Percentiles rank a stretch among this genome's conserved stretches.
Evolutionary conservation across 2,888 invertebrate genomes (phyloP).

Genomic region (Drosophila barbarae): DNA sequence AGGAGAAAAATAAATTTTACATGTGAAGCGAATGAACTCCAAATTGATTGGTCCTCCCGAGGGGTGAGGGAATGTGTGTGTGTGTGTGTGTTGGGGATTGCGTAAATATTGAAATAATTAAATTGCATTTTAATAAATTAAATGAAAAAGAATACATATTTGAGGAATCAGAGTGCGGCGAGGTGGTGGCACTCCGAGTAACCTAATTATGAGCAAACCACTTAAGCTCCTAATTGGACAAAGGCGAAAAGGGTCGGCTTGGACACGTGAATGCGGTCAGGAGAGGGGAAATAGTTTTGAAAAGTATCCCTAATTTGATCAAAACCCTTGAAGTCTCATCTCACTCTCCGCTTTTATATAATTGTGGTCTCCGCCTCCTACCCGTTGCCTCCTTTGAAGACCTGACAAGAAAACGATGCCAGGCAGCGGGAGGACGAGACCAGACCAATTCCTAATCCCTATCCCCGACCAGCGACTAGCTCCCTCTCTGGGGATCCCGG

Average conservation of each 20-base stretch:
- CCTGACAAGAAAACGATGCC: slow-evolving; percentile 14
- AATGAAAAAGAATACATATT: slow-evolving; percentile 27
- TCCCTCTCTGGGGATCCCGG: slow-evolving; percentile 17
- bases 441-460: slow-evolving; percentile 31
- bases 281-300: slow-evolving; percentile 1
- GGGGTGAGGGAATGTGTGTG: neutral
- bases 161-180: slow-evolving; percentile 14
- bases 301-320: slow-evolving; percentile 6
- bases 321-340: slow-evolving; percentile 3
- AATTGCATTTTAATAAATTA: slow-evolving; percentile 45
- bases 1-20: slow-evolving; percentile 47
- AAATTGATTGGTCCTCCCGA: slow-evolving; percentile 45
- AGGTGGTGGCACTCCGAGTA: slow-evolving; percentile 3
- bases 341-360: slow-evolving; percentile 3
- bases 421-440: neutral
- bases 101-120: slow-evolving; percentile 42
- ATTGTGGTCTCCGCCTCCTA: slow-evolving; percentile 5
- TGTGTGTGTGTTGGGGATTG: neutral
- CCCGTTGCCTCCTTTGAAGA: neutral
- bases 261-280: slow-evolving; percentile 14
- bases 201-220: slow-evolving; percentile 25
- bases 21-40: slow-evolving; percentile 36
- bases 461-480: slow-evolving; percentile 1
- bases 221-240: slow-evolving; percentile 34
- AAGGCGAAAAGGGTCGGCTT: slow-evolving; percentile 20